A percentile compares a stretch with the other conserved stretches of the same genome.
phyloP scores from a whole-genome alignment of 2,888 invertebrate genomes.

The Eilema sororculum region DNA sequence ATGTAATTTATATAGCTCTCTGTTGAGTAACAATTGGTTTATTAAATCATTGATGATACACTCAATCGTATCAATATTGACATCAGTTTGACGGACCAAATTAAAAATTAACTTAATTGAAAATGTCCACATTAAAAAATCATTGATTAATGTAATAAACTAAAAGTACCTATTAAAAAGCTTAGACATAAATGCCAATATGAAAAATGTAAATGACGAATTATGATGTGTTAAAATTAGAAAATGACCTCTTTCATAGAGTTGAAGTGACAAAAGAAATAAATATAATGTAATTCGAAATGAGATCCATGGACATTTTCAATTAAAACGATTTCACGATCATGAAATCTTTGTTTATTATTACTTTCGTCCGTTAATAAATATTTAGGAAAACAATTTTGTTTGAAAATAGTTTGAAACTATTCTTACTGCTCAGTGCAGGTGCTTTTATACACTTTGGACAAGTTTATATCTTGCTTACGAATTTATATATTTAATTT shows the following conservation, averaged over 20 bases:
- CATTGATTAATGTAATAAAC: neutral
- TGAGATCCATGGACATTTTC: neutral
- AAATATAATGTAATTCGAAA: neutral
- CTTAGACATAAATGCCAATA: neutral
- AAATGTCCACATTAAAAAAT: neutral
- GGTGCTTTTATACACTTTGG: constrained; percentile 54
- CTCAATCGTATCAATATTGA: constrained; percentile 2
- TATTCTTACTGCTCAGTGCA: constrained; percentile 49
- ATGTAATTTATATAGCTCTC: constrained; percentile 40
- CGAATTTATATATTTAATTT: constrained; percentile 46
- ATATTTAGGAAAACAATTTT: constrained; percentile 22
- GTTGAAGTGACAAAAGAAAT: neutral
- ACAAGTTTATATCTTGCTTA: constrained; percentile 47
- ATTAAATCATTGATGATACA: neutral
- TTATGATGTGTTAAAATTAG: neutral
- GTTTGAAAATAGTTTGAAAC: constrained; percentile 30
- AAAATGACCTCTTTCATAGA: neutral
- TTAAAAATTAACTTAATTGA: constrained; percentile 1
- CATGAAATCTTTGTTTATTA: neutral
- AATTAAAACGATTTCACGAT: neutral
- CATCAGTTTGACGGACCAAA: constrained; percentile 17
- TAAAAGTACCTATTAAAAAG: neutral
- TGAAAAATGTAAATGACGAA: neutral
- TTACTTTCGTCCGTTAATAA: constrained; percentile 8
- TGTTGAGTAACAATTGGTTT: constrained; percentile 9